Percentiles rank a stretch among this genome's conserved stretches.
phyloP scores from a whole-genome alignment of 92 coral and sea anemone species.

The Umimayanthus chanpuru region DNA sequence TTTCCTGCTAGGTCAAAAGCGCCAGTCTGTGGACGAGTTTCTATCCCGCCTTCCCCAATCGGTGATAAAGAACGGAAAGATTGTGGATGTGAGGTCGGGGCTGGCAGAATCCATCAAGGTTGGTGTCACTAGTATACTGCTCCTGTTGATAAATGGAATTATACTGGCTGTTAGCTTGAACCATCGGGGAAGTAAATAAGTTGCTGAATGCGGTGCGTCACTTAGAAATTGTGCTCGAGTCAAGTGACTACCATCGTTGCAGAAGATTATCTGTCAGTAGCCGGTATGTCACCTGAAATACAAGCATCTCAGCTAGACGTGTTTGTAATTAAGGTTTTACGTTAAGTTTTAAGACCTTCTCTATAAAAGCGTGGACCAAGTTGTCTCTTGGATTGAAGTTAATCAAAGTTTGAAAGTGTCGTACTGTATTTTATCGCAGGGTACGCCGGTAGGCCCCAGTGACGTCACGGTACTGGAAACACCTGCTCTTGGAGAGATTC shows the following conservation, averaged over 20 bases:
- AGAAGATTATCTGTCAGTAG: neutral
- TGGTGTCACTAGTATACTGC: neutral
- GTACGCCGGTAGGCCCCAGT: constrained; percentile 62
- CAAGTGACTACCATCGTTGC: neutral
- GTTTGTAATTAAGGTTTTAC: too few species aligned
- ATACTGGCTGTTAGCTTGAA: neutral
- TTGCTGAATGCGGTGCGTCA: too few species aligned
- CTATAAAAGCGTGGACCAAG: neutral
- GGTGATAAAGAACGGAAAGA: constrained; percentile 90
- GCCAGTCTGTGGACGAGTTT: constrained; percentile 81
- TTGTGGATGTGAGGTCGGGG: constrained; percentile 93
- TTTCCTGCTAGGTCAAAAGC: constrained; percentile 59
- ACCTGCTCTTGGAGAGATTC: constrained; percentile 81
- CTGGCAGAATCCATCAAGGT: constrained; percentile 91
- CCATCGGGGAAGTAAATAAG: too few species aligned
- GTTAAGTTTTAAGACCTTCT: too few species aligned
- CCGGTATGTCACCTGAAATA: neutral
- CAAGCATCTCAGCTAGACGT: neutral
- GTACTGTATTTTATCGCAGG: constrained; percentile 49
- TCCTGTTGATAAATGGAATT: neutral
- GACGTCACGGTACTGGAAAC: constrained; percentile 87
- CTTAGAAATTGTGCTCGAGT: neutral
- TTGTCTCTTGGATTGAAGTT: neutral
- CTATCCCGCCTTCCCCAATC: constrained; percentile 91
- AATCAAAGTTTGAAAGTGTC: neutral